phyloP scores from a whole-genome alignment of 2,888 invertebrate species.

The Eupsilia transversa region DNA sequence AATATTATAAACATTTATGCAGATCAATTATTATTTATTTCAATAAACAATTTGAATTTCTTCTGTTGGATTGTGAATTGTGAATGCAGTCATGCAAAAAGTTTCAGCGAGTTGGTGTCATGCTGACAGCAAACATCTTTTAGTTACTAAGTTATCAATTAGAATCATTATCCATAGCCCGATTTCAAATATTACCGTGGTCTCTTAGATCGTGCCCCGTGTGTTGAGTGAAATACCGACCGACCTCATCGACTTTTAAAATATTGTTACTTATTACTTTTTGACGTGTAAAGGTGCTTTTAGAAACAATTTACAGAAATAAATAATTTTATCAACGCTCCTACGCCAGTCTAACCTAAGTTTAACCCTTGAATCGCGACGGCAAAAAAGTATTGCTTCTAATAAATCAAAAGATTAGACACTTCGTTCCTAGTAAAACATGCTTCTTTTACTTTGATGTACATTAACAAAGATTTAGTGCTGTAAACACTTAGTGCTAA shows the following conservation, averaged over 20 bases:
- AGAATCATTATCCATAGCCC: background rate
- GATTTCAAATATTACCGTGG: background rate
- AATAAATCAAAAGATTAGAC: constrained; percentile 3
- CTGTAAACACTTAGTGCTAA: constrained; percentile 41
- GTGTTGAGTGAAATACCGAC: background rate
- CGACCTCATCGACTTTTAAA: background rate
- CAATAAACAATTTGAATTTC: background rate
- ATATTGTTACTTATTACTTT: background rate
- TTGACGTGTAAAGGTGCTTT: background rate
- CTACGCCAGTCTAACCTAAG: background rate
- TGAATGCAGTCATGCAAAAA: background rate
- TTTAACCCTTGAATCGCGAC: no score
- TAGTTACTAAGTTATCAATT: background rate
- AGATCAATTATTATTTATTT: background rate
- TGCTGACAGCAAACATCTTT: background rate
- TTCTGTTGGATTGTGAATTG: no score
- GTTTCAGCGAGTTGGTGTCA: background rate
- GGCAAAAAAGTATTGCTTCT: background rate
- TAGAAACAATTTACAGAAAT: background rate
- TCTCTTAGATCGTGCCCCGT: background rate
- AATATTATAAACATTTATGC: background rate
- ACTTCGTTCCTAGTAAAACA: background rate
- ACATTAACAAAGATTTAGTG: constrained; percentile 38
- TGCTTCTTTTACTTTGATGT: background rate
- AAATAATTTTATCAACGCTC: background rate